Evolutionary conservation across 2,888 invertebrate genomes (phyloP), one percentile per base, ranked within the genome.

Genomic region (Gasteruption jaculator): DNA sequence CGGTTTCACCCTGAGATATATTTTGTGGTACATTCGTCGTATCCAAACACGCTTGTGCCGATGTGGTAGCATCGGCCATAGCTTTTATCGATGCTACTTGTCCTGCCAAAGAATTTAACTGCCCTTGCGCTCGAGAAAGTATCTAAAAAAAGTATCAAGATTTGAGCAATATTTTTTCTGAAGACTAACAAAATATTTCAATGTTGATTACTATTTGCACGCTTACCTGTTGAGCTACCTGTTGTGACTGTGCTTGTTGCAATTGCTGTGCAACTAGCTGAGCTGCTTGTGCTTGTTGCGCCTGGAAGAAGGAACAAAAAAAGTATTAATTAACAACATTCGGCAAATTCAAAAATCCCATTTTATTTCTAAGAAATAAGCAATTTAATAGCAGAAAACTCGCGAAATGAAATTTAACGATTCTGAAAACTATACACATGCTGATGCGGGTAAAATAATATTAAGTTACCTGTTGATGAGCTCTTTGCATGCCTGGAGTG

Each of bases 401-500:
- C 12, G 19, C 11, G 8, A 6, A 10, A 24, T 1, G 32, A 29
- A 16, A 18, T 38, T 30, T 31, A 16, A n/a, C 16, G 25, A 12
- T 37, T 20, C 43, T 24, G 12, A 15, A 25, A 36, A 16, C 6
- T 10, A 35, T 5, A 15, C 4, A 31, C 19, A 19, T 38, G 33
- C 39, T 38, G 16, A 31, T 19, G 14, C 39, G 18, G 8, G 33
- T 27, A 27, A n/a, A n/a, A 20, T 8, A 19, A 21, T 7, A 6
- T 14, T 24, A 5, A 10, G 14, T 10, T 48, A 59, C 65, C 55
- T 65, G 65, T 47, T 65, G 68, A 45, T 66, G 66, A 36, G 60
- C 65, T 55, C 65, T 54, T 46, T 63, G 76, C 79, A 82, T 79
- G 43, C 80, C 81, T 29, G 83, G 81, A 19, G 87, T 88, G 63